These are phyloP conservation scores for Telmatochromis brichardi DNA, from an alignment of 2,113 vertebrate genomes.

Conservation along the genomic window DNA sequence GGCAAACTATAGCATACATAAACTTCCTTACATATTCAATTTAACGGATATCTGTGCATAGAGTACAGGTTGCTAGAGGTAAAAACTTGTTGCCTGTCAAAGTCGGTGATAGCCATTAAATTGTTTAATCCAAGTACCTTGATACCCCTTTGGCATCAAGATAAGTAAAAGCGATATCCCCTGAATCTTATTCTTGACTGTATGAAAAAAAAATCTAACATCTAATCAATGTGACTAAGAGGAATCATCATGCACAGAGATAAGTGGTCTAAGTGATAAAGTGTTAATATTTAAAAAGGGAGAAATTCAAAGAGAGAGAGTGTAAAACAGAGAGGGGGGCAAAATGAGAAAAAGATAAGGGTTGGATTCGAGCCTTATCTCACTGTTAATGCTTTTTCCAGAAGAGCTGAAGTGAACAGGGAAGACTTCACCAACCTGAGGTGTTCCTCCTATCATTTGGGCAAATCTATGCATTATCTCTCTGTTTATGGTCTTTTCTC, in stretches of 20 bases:
- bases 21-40: neutral
- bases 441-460: neutral
- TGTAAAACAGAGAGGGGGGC: neutral
- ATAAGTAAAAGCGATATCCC: neutral
- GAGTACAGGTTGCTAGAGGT: neutral
- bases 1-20: neutral
- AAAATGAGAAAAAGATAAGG: slow-evolving; percentile 7
- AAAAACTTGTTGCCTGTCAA: neutral
- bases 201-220: neutral
- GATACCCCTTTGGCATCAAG: neutral
- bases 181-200: neutral
- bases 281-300: slow-evolving; percentile 43
- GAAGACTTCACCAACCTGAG: neutral
- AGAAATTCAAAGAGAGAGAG: neutral
- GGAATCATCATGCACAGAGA: slow-evolving; percentile 13
- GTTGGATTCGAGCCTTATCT: slow-evolving; percentile 22
- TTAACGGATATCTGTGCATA: neutral
- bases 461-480: neutral
- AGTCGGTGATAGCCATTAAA: neutral
- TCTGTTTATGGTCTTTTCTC: neutral
- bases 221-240: slow-evolving; percentile 14
- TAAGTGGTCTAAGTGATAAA: slow-evolving; percentile 34
- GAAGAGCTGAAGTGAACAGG: neutral
- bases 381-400: slow-evolving; percentile 26
- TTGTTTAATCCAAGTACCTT: slow-evolving; percentile 1